Evolutionary conservation across 2,113 vertebrate genomes (phyloP).

Genomic region (Sphaerodactylus townsendi): DNA sequence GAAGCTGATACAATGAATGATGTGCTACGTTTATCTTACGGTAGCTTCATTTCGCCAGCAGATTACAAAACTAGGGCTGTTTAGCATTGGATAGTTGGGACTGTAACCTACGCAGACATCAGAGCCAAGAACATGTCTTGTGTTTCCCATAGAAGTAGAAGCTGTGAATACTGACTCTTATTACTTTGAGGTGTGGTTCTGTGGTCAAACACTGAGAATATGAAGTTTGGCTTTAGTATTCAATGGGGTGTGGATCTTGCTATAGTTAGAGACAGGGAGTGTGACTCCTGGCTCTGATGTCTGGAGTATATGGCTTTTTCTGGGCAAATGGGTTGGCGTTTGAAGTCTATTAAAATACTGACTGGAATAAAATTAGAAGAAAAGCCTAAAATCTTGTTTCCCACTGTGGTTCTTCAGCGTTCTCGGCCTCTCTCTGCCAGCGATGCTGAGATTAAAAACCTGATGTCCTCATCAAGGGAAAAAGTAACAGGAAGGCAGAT

Average conservation of each 20-base stretch:
- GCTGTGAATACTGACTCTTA: constrained; percentile 13
- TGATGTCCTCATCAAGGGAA: constrained; percentile 72
- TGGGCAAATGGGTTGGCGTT: constrained; percentile 29
- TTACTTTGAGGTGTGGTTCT: constrained; percentile 8
- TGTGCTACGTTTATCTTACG: constrained; percentile 3
- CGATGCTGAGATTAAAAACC: constrained; percentile 79
- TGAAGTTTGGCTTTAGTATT: neutral
- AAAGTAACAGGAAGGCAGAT: constrained; percentile 72
- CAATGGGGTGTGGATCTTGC: neutral
- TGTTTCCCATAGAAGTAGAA: neutral
- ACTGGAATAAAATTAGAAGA: constrained; percentile 25
- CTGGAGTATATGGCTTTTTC: constrained; percentile 23
- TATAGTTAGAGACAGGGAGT: constrained; percentile 7
- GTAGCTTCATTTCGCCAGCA: neutral
- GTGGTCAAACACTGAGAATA: constrained; percentile 17
- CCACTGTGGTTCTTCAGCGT: constrained; percentile 65
- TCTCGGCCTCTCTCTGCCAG: constrained; percentile 79
- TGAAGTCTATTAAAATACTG: constrained; percentile 13
- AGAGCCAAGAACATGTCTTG: neutral
- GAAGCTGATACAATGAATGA: neutral
- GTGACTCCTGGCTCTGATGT: constrained; percentile 20
- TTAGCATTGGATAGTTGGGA: constrained; percentile 5
- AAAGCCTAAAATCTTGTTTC: constrained; percentile 31
- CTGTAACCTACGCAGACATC: constrained; percentile 7
- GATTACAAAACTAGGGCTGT: constrained; percentile 29